Conservation (phyloP, 1,140 invertebrate genomes). For the Procambarus virginalis region DNA sequence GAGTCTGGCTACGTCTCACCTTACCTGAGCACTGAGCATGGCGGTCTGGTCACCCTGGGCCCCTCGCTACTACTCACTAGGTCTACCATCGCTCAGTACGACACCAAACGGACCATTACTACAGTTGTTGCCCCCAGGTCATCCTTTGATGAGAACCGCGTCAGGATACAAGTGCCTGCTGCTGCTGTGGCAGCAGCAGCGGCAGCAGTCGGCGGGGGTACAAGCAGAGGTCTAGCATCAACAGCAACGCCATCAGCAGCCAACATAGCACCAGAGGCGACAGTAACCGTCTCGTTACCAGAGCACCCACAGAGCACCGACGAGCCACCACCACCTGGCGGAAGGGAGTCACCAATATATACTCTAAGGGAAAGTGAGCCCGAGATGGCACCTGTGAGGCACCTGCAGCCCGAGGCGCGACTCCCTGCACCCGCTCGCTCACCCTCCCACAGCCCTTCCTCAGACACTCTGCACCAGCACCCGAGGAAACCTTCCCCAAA, state of each 20-base stretch:
- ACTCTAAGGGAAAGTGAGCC: background rate
- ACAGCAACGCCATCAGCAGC: background rate
- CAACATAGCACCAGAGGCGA: background rate
- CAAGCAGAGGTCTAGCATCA: background rate
- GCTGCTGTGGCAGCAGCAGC: slow-evolving; percentile 13
- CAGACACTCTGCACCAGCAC: slow-evolving; percentile 8
- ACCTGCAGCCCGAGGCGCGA: slow-evolving; percentile 12
- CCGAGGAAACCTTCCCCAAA: slow-evolving; percentile 43
- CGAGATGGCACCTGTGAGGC: background rate
- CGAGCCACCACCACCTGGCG: background rate
- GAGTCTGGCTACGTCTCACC: slow-evolving; percentile 50
- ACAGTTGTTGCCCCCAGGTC: slow-evolving; percentile 55
- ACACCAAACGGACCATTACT: slow-evolving; percentile 59
- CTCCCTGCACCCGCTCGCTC: slow-evolving; percentile 3
- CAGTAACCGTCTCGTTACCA: background rate
- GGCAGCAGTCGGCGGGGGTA: background rate
- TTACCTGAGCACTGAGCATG: slow-evolving; percentile 39
- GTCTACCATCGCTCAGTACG: slow-evolving; percentile 55
- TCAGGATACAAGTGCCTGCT: slow-evolving; percentile 55
- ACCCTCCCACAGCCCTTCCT: slow-evolving; percentile 1
- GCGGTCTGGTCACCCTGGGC: slow-evolving; percentile 23
- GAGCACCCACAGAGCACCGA: background rate
- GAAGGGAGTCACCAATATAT: background rate
- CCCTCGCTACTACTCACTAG: slow-evolving; percentile 52
- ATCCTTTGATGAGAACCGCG: slow-evolving; percentile 58